Evolutionary conservation across 2,113 vertebrate genomes (phyloP), one percentile per base, ranked within the genome.

Genomic region (Gymnobelideus leadbeateri): DNA sequence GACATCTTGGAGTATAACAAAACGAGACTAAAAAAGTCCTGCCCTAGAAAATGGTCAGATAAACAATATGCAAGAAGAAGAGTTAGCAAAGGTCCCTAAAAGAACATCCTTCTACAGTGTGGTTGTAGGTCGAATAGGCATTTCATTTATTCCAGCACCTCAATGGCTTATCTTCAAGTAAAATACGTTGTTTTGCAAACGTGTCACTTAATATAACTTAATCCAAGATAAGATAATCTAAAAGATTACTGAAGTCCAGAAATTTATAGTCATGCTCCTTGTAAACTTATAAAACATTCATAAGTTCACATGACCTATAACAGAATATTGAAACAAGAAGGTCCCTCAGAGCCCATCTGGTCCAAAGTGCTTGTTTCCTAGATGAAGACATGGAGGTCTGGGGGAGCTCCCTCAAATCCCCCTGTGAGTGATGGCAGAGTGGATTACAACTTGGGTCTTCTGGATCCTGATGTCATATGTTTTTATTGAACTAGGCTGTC

Each of bases 201-300:
- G 16, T 91, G 90, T 90, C 95, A 51, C 61, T 96, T 25, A 12
- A 43, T n/a, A n/a, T n/a, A n/a, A n/a, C n/a, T n/a, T n/a, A n/a
- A n/a, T n/a, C n/a, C n/a, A n/a, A n/a, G n/a, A n/a, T n/a, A n/a
- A 49, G 55, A 91, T 57, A 47, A 89, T 77, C 53, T 92, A 95
- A 96, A 95, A 94, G 91, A 68, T 91, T 92, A 47, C 19, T 24
- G 84, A 61, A 26, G 55, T 52, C 91, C 77, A 95, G 54, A 91
- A 57, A 89, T 51, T 95, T 84, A 89, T 19, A 90, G 91, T 61
- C 91, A 55, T 53, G 89, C 61, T 94, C 68, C 93, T 77, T 95
- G 28, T 93, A 95, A 95, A 93, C 46, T 37, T 51, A 94, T 28
- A 84, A 93, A 61, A 25, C 91, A 92, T 96, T 57, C 25, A 52